Base-by-base conservation (phyloP, 2,797 vertebrate species). In the Hozukius guyotensis region DNA sequence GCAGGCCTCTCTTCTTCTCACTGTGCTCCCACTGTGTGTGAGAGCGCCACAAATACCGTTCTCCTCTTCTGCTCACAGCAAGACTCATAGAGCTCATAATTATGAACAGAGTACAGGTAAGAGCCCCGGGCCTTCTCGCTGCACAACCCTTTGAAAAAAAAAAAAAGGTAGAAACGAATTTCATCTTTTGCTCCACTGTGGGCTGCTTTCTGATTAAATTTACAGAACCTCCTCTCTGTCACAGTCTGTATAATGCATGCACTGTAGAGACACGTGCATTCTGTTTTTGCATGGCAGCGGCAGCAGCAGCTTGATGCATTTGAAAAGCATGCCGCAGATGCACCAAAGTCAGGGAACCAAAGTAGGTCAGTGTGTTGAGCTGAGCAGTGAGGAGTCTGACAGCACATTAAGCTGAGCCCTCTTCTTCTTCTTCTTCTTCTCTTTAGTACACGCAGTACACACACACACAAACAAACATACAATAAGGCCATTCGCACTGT, bases 321-420 rank as follows among this genome's bases (percentile, higher is more conserved):
- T 71, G 60, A 75, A 84, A 87, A 86, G 64, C 71, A n/a, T 81
- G 87, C 76, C 4, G 73, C 86, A 86, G 86, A 91, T 91, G 88
- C 88, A 86, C 75, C 87, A 86, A 82, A 87, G 88, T 84, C 81
- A 81, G 53, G 20, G 68, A 88, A 81, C 70, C 14, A 84, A 94
- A 95, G 86, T 94, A 91, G 93, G 94, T 94, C 93, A 94, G 92
- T 94, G 92, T 93, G 93, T 90, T 90, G 90, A 88, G 86, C 81
- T 74, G 87, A 92, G 91, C 81, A 53, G 79, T 32, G 87, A 90
- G 81, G 77, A 90, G 91, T 81, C 84, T 78, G 87, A 88, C 87
- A 87, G 82, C 75, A 82, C 82, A 87, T 85, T 87, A 85, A 80
- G 80, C 72, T 42, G 67, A 64, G 83, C 64, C 77, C 63, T 78